These are phyloP conservation scores for Neogale vison DNA, from an alignment of 2,113 vertebrate species.

Conservation along the genomic window DNA sequence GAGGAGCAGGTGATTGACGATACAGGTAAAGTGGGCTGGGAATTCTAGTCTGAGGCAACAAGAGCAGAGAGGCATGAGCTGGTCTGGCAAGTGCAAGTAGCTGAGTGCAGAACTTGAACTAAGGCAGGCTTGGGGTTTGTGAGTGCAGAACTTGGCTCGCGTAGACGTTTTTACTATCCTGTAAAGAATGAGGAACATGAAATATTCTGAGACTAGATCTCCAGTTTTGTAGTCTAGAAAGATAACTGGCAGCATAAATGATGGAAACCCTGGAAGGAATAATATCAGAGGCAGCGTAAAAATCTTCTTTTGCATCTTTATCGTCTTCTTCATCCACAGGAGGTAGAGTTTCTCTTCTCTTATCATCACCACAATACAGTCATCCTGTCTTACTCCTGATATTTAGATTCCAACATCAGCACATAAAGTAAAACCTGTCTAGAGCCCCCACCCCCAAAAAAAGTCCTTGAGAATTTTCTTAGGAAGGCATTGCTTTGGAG, in stretches of 20 bases:
- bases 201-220: background rate
- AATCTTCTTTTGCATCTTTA: background rate
- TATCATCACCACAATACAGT: background rate
- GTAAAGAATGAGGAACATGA: background rate
- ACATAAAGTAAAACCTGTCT: background rate
- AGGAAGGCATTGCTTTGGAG: background rate
- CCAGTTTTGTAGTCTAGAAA: background rate
- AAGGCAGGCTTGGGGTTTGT: background rate
- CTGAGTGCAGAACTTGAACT: background rate
- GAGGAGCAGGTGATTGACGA: background rate
- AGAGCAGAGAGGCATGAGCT: background rate
- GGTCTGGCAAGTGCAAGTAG: background rate
- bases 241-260: background rate
- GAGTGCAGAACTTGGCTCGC: background rate
- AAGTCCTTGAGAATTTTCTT: conserved; percentile 8
- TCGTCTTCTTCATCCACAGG: background rate
- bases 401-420: conserved; percentile 16
- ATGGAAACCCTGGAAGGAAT: background rate
- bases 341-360: background rate
- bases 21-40: background rate
- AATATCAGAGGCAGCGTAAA: background rate
- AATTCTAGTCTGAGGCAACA: background rate
- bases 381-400: background rate
- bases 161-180: background rate
- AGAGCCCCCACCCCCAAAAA: background rate